phyloP scores from a whole-genome alignment of 1,140 invertebrate genomes.

The Chymomyza costata region DNA sequence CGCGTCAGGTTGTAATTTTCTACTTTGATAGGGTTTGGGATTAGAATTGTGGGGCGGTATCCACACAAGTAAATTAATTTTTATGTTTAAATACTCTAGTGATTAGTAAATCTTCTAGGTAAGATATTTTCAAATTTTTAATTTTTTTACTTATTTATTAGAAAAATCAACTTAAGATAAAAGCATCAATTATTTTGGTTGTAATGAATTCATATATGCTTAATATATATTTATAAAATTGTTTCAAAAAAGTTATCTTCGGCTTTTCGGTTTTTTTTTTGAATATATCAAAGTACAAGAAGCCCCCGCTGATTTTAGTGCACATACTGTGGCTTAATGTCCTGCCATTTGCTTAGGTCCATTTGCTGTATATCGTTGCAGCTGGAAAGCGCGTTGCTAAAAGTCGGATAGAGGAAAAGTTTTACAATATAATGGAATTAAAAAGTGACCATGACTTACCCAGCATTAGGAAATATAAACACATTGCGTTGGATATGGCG shows the following conservation, averaged over 20 bases:
- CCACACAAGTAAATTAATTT: no score
- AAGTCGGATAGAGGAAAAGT: not conserved
- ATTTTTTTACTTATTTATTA: no score
- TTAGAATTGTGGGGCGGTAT: no score
- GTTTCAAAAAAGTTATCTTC: not conserved
- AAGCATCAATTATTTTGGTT: no score
- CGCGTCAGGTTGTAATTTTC: no score
- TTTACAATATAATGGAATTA: not conserved
- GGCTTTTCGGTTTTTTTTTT: not conserved
- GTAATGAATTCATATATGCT: no score
- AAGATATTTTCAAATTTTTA: no score
- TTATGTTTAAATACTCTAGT: no score
- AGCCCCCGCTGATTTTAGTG: slow-evolving; percentile 8
- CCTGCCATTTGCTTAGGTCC: slow-evolving; percentile 81
- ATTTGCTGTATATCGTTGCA: slow-evolving; percentile 81
- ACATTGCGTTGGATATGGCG: slow-evolving; percentile 83
- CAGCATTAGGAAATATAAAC: slow-evolving; percentile 76
- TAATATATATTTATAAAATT: not conserved
- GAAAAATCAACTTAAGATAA: no score
- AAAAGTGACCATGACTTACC: slow-evolving; percentile 27
- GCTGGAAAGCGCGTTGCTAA: slow-evolving; percentile 76
- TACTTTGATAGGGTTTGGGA: no score
- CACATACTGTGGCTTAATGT: slow-evolving; percentile 34
- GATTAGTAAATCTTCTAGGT: no score
- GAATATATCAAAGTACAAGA: not conserved